Percentiles rank a stretch among this genome's conserved stretches.
These are phyloP conservation scores for Nannoperca australis DNA, from an alignment of 2,797 vertebrate species.

Conservation along the genomic window DNA sequence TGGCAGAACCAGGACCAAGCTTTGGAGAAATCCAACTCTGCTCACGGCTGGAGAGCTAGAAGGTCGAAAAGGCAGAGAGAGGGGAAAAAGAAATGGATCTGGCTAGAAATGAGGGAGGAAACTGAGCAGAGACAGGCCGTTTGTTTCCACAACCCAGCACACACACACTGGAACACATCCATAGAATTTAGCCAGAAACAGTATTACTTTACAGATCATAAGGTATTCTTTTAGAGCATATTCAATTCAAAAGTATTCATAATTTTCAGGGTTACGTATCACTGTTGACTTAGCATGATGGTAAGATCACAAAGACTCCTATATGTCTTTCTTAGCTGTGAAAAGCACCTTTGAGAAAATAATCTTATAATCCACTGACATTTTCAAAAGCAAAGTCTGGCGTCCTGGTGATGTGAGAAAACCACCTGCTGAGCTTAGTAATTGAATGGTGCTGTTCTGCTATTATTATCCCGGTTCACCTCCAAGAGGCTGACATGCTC, in stretches of 20 bases:
- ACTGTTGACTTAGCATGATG: conserved; percentile 33
- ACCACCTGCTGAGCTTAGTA: conserved; percentile 67
- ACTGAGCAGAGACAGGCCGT: conserved; percentile 58
- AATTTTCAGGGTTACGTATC: conserved; percentile 22
- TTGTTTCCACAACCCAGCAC: conserved; percentile 66
- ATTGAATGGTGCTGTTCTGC: conserved; percentile 65
- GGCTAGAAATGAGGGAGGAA: conserved; percentile 72
- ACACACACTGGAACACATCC: conserved; percentile 58
- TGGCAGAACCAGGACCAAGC: conserved; percentile 64
- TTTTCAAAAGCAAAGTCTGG: conserved; percentile 56
- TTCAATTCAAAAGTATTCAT: conserved; percentile 39
- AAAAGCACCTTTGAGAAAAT: conserved; percentile 37
- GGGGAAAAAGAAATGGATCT: conserved; percentile 78
- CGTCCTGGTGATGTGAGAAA: conserved; percentile 49
- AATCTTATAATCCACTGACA: conserved; percentile 49
- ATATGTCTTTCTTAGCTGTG: conserved; percentile 22
- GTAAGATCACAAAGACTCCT: conserved; percentile 18
- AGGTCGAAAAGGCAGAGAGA: conserved; percentile 73
- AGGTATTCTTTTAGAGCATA: conserved; percentile 50
- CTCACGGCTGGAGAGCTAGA: conserved; percentile 59
- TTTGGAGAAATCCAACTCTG: conserved; percentile 72
- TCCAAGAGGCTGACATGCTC: conserved; percentile 62
- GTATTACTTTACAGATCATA: conserved; percentile 45
- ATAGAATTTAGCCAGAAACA: conserved; percentile 54
- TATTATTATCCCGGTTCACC: conserved; percentile 73